Evolutionary conservation across 2,113 vertebrate genomes (phyloP).

Genomic region (Ellobius talpinus): DNA sequence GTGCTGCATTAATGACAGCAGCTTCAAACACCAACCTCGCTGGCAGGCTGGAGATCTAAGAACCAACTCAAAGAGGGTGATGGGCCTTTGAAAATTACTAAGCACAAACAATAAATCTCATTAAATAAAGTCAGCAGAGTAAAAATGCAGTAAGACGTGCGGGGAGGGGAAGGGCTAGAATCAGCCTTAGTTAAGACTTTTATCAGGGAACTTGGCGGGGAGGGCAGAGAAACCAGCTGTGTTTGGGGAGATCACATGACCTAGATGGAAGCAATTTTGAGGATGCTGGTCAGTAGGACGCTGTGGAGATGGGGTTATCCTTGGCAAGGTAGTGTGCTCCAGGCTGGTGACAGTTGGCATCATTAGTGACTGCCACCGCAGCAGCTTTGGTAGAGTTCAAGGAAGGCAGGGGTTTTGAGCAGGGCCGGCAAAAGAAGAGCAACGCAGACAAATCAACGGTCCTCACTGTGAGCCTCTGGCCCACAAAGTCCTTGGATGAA

Average conservation of each 20-base stretch:
- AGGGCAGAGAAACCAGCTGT: background rate
- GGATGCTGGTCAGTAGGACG: background rate
- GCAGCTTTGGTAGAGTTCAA: background rate
- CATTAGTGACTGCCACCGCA: background rate
- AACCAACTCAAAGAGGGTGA: slow-evolving; percentile 83
- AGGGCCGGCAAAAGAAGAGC: background rate
- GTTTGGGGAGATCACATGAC: background rate
- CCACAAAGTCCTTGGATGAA: background rate
- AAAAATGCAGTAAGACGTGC: background rate
- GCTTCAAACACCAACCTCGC: slow-evolving; percentile 87
- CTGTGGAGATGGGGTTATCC: background rate
- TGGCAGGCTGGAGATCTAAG: slow-evolving; percentile 86
- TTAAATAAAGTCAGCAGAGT: slow-evolving; percentile 84
- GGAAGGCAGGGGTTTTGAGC: background rate
- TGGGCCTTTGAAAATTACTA: slow-evolving; percentile 87
- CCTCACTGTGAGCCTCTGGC: background rate
- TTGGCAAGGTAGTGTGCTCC: background rate
- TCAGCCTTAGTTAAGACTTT: background rate
- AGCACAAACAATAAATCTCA: slow-evolving; percentile 87
- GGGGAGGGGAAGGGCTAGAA: background rate
- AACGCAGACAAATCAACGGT: background rate
- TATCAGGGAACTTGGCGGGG: background rate
- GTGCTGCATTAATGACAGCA: slow-evolving; percentile 87
- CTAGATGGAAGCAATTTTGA: background rate
- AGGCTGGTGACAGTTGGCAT: accelerated